A percentile compares a stretch with the other conserved stretches of the same genome.
Evolutionary conservation across 2,888 invertebrate genomes (phyloP).

Genomic region (Tyria jacobaeae): DNA sequence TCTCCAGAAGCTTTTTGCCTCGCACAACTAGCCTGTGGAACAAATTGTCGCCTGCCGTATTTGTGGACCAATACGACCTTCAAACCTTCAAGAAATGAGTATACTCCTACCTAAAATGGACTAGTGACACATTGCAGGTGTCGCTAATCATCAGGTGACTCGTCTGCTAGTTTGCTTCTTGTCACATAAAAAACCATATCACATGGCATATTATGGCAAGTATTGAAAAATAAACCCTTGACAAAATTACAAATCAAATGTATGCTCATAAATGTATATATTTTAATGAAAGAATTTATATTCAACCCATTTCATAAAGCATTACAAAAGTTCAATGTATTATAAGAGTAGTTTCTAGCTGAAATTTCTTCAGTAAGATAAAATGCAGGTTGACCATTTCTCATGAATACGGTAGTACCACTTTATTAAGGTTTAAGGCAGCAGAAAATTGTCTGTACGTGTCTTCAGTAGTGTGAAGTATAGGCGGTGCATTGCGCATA

Average conservation of each 20-base stretch:
- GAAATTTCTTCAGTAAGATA: slow-evolving; percentile 7
- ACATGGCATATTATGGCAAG: too few relatives aligned
- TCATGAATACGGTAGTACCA: slow-evolving; percentile 23
- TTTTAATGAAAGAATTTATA: not conserved
- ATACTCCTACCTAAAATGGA: too few relatives aligned
- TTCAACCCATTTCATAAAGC: slow-evolving; percentile 2
- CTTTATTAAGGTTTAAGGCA: slow-evolving; percentile 21
- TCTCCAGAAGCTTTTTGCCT: too few relatives aligned
- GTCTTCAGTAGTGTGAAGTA: slow-evolving; percentile 9
- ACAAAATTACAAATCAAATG: not conserved
- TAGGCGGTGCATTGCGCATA: not conserved
- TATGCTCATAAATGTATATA: not conserved
- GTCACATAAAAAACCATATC: too few relatives aligned
- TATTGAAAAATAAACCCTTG: too few relatives aligned
- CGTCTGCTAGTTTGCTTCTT: too few relatives aligned
- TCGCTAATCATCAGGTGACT: too few relatives aligned
- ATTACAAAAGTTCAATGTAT: slow-evolving; percentile 5
- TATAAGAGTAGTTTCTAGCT: slow-evolving; percentile 2
- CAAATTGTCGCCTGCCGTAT: too few relatives aligned
- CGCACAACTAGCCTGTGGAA: too few relatives aligned
- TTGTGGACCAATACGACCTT: too few relatives aligned
- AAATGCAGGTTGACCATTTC: slow-evolving; percentile 17
- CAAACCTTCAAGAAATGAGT: too few relatives aligned
- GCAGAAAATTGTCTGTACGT: slow-evolving; percentile 19
- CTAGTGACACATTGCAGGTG: too few relatives aligned